A percentile compares a stretch with the other conserved stretches of the same genome.
These are phyloP conservation scores for Parochlus steinenii DNA, from an alignment of 2,888 invertebrate species.

Conservation along the genomic window DNA sequence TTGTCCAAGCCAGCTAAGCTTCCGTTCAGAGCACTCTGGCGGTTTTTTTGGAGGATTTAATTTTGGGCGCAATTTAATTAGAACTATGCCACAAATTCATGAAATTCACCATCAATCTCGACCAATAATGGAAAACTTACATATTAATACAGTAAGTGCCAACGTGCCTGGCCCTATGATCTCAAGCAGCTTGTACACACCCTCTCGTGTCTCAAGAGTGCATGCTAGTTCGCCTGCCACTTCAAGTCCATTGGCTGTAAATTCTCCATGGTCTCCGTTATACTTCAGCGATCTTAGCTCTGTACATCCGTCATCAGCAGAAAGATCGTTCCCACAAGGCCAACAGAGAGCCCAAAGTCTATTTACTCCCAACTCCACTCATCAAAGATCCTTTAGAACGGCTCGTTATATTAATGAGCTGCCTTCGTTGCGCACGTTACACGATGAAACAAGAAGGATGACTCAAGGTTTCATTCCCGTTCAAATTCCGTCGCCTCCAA, in stretches of 20 bases:
- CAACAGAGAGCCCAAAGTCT: conserved; percentile 41
- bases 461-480: conserved; percentile 41
- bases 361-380: background rate
- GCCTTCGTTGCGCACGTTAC: conserved; percentile 52
- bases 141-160: conserved; percentile 28
- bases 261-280: conserved; percentile 53
- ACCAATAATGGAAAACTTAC: conserved; percentile 23
- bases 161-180: conserved; percentile 15
- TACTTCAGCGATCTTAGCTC: conserved; percentile 80
- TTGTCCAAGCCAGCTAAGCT: conserved; percentile 46
- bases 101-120: conserved; percentile 25
- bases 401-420: conserved; percentile 55
- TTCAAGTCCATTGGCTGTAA: conserved; percentile 36
- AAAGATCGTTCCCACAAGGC: conserved; percentile 60
- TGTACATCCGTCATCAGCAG: conserved; percentile 64
- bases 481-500: conserved; percentile 43
- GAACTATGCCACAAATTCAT: conserved; percentile 16
- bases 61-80: conserved; percentile 15
- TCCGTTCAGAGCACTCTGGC: conserved; percentile 35
- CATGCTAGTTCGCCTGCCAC: conserved; percentile 49
- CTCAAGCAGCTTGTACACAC: conserved; percentile 24
- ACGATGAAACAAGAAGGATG: conserved; percentile 44
- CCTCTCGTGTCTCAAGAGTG: conserved; percentile 34
- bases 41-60: conserved; percentile 4
- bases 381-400: conserved; percentile 36